Conservation (phyloP, 2,888 invertebrate species). For the Schrankia costaestrigalis region DNA sequence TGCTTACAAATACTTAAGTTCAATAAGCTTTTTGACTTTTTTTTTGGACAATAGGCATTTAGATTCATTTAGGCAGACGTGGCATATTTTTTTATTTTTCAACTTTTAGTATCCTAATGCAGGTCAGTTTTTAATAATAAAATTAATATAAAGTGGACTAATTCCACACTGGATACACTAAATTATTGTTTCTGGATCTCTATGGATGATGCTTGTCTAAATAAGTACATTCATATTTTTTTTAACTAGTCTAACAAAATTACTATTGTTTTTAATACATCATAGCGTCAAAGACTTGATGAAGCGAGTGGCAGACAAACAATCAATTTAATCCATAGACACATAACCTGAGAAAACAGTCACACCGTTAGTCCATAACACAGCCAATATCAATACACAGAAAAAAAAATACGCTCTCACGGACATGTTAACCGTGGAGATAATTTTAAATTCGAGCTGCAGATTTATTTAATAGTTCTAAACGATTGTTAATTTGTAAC, state of each 20-base stretch:
- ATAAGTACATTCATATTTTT: background rate
- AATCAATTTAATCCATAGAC: slow-evolving; percentile 11
- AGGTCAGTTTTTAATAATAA: too few relatives aligned
- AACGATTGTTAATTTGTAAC: slow-evolving; percentile 61
- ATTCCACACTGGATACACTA: too few relatives aligned
- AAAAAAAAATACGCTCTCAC: slow-evolving; percentile 51
- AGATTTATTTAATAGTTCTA: slow-evolving; percentile 61
- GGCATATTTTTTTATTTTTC: too few relatives aligned
- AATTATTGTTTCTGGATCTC: too few relatives aligned
- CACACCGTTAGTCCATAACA: slow-evolving; percentile 23
- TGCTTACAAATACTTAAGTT: too few relatives aligned
- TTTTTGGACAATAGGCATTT: too few relatives aligned
- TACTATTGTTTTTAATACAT: background rate
- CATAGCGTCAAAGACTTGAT: slow-evolving; percentile 4
- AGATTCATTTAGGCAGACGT: too few relatives aligned
- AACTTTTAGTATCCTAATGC: too few relatives aligned
- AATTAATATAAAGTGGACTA: too few relatives aligned
- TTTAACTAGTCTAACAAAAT: background rate
- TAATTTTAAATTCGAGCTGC: slow-evolving; percentile 68
- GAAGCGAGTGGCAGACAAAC: slow-evolving; percentile 6
- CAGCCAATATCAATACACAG: slow-evolving; percentile 28
- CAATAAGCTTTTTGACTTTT: too few relatives aligned
- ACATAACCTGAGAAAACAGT: slow-evolving; percentile 12
- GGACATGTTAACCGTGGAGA: slow-evolving; percentile 54
- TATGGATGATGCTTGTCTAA: too few relatives aligned